Conservation (phyloP, 92 coral and sea anemone genomes). For the Epizoanthus scotinus region DNA sequence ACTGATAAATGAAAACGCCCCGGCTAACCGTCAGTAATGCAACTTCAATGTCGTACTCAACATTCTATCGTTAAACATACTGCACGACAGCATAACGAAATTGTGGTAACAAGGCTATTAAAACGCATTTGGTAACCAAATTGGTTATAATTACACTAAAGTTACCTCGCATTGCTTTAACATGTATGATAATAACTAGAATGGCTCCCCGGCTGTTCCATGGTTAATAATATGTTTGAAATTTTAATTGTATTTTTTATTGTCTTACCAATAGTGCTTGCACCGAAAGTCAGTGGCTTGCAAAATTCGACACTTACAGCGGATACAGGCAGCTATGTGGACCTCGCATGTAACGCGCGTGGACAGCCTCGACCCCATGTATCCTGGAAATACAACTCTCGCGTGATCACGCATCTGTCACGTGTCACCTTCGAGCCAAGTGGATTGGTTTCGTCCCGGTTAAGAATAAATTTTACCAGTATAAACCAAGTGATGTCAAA, state of each 20-base stretch:
- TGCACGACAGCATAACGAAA: too few species aligned
- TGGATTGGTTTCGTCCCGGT: constrained; percentile 33
- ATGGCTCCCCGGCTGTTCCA: too few species aligned
- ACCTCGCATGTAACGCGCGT: constrained; percentile 9
- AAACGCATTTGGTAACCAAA: too few species aligned
- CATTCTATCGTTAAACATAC: too few species aligned
- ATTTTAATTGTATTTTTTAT: not conserved
- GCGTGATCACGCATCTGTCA: not conserved
- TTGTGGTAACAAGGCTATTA: too few species aligned
- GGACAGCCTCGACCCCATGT: constrained; percentile 22
- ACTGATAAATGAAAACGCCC: too few species aligned
- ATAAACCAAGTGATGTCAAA: constrained; percentile 27
- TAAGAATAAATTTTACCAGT: constrained; percentile 45
- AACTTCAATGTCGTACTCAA: too few species aligned
- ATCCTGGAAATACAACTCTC: constrained; percentile 15
- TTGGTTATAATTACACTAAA: too few species aligned
- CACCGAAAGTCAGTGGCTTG: not conserved
- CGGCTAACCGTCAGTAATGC: too few species aligned
- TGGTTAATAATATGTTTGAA: too few species aligned
- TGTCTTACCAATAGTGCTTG: not conserved
- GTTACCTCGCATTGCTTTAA: too few species aligned
- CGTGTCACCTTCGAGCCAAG: constrained; percentile 1
- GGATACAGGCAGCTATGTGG: constrained; percentile 2
- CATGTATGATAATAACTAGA: too few species aligned
- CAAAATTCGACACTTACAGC: constrained; percentile 19